These are phyloP conservation scores for Calonectris borealis DNA, from an alignment of 2,113 vertebrate genomes.

Conservation along the genomic window DNA sequence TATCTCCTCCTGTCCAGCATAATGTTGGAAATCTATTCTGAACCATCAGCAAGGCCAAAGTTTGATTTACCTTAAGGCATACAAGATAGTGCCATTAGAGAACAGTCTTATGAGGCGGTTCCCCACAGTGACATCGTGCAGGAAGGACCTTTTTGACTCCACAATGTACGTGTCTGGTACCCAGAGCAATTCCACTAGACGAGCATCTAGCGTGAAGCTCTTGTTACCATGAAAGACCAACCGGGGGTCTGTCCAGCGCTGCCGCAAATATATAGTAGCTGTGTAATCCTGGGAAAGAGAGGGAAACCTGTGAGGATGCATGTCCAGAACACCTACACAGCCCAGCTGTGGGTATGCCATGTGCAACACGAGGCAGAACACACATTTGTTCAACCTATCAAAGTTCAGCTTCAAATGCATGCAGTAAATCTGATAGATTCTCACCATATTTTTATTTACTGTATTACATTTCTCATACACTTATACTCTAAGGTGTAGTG, in stretches of 20 bases:
- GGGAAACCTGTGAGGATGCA: not conserved
- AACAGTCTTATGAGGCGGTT: slow-evolving; percentile 89
- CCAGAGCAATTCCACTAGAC: slow-evolving; percentile 88
- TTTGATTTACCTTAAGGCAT: slow-evolving; percentile 81
- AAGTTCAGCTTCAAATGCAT: not conserved
- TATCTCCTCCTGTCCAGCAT: not conserved
- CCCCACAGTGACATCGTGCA: slow-evolving; percentile 87
- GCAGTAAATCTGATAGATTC: not conserved
- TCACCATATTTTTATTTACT: not conserved
- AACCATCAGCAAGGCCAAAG: not conserved
- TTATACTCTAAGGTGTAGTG: not conserved
- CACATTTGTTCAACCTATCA: not conserved
- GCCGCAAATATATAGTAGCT: slow-evolving; percentile 86
- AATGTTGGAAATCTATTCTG: not conserved
- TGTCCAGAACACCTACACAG: accelerated
- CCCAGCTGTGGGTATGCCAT: accelerated
- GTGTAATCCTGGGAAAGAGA: slow-evolving; percentile 83
- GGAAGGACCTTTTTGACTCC: slow-evolving; percentile 89
- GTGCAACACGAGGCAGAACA: not conserved
- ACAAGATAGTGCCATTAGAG: slow-evolving; percentile 88
- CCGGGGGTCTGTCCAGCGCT: slow-evolving; percentile 85
- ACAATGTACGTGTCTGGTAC: slow-evolving; percentile 92
- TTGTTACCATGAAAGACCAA: slow-evolving; percentile 85
- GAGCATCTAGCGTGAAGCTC: slow-evolving; percentile 88
- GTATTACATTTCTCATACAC: not conserved